phyloP scores from a whole-genome alignment of 1,140 invertebrate genomes.

The Sycophila sp. region DNA sequence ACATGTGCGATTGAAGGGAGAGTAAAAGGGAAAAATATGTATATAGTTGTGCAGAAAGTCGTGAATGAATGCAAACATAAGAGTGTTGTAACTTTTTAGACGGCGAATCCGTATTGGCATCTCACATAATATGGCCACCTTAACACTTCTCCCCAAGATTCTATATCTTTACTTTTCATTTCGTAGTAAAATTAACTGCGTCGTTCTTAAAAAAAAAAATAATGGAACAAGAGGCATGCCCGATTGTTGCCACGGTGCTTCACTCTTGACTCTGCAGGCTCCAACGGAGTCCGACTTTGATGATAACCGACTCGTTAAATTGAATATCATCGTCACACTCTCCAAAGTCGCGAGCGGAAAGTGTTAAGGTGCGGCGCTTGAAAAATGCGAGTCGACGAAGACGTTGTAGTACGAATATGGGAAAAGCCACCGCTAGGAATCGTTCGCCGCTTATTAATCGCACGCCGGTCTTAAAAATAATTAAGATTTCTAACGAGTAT shows the following conservation, averaged over 20 bases:
- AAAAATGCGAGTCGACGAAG: slow-evolving; percentile 9
- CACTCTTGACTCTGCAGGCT: slow-evolving; percentile 8
- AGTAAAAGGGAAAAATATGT: slow-evolving; percentile 41
- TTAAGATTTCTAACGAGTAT: slow-evolving; percentile 18
- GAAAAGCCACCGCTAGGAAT: slow-evolving; percentile 52
- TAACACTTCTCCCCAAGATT: slow-evolving; percentile 46
- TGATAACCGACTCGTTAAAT: not conserved
- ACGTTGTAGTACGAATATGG: slow-evolving; percentile 28
- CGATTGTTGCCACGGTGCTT: slow-evolving; percentile 16
- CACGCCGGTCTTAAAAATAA: not conserved
- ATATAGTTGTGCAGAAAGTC: slow-evolving; percentile 51
- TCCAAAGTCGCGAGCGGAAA: slow-evolving; percentile 21
- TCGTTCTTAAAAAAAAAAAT: slow-evolving; percentile 45
- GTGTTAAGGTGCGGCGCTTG: slow-evolving; percentile 50
- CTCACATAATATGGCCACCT: slow-evolving; percentile 49
- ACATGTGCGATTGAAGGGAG: slow-evolving; percentile 55
- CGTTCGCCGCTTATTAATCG: slow-evolving; percentile 20
- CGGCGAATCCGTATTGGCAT: slow-evolving; percentile 41
- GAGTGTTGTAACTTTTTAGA: not conserved
- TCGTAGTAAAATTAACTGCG: slow-evolving; percentile 19
- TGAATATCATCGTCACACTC: too few species aligned
- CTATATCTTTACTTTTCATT: slow-evolving; percentile 19
- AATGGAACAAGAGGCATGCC: slow-evolving; percentile 13
- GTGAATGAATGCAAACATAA: slow-evolving; percentile 41
- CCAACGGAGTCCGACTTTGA: not conserved